phyloP scores from a whole-genome alignment of 2,888 invertebrate genomes.

The Norana najaformis region DNA sequence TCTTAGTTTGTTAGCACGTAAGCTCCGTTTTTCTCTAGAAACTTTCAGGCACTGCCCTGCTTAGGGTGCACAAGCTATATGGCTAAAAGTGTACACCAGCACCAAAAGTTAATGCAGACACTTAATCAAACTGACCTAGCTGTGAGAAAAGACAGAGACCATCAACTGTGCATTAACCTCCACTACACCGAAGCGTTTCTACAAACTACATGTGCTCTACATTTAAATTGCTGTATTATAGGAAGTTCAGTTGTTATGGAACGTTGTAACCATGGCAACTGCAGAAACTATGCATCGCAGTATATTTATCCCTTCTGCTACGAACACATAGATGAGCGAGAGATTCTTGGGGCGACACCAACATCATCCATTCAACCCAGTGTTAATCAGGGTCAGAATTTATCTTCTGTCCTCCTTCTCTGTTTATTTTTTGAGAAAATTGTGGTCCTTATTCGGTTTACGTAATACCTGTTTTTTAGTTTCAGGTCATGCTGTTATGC shows the following conservation, averaged over 20 bases:
- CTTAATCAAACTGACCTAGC: constrained; percentile 13
- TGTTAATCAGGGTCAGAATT: not conserved
- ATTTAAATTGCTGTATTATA: not conserved
- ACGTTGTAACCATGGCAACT: constrained; percentile 8
- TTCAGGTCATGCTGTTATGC: no score
- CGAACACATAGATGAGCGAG: not conserved
- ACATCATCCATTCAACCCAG: constrained; percentile 2
- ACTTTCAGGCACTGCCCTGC: no score
- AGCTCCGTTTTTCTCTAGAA: no score
- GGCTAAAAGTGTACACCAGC: no score
- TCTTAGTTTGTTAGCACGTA: no score
- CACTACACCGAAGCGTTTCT: not conserved
- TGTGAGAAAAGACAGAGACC: not conserved
- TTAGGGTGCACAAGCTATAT: no score
- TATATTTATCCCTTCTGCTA: constrained; percentile 22
- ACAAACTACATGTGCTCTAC: not conserved
- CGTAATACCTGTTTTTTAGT: no score
- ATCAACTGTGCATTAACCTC: not conserved
- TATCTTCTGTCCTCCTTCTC: not conserved
- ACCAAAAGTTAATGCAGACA: no score
- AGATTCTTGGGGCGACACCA: not conserved
- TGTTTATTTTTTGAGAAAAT: no score
- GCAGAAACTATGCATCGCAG: constrained; percentile 14
- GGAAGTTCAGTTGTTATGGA: constrained; percentile 16
- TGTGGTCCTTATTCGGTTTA: no score